Percentiles rank a stretch among this genome's conserved stretches.
These are phyloP conservation scores for Alloplasta piceator DNA, from an alignment of 2,888 invertebrate species.

Conservation along the genomic window DNA sequence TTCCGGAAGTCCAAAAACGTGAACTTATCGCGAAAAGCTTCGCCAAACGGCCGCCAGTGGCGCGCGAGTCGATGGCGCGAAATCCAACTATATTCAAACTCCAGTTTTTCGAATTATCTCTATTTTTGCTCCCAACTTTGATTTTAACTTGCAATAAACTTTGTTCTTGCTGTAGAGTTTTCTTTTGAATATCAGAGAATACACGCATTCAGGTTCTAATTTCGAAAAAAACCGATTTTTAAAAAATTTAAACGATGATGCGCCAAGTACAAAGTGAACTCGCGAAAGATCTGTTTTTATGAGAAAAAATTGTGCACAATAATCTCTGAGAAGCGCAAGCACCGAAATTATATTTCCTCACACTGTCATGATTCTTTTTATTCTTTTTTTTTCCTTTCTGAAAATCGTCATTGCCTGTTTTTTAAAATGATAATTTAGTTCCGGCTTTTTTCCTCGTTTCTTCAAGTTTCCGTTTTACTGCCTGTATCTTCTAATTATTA, in stretches of 20 bases:
- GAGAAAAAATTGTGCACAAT: too few species aligned
- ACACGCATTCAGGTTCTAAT: too few species aligned
- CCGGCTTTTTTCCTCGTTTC: not conserved
- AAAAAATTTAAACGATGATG: too few species aligned
- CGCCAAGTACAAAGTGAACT: too few species aligned
- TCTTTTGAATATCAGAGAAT: not conserved
- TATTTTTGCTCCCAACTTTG: too few species aligned
- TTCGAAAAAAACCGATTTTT: too few species aligned
- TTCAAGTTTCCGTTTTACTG: not conserved
- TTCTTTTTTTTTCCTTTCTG: too few species aligned
- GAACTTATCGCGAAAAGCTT: constrained; percentile 13
- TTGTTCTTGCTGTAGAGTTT: not conserved
- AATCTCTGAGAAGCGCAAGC: too few species aligned
- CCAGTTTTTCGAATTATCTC: not conserved
- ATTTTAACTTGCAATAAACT: not conserved
- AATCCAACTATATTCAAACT: not conserved
- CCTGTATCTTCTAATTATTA: not conserved
- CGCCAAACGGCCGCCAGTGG: constrained; percentile 19
- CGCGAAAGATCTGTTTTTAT: too few species aligned
- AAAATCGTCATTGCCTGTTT: too few species aligned
- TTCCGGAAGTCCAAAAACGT: constrained; percentile 58
- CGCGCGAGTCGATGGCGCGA: not conserved
- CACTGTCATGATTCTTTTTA: too few species aligned
- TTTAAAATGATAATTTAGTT: not conserved
- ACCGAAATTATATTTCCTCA: too few species aligned